Base-by-base conservation (phyloP, 2,888 invertebrate genomes). In the Trissonchulus sp. region DNA sequence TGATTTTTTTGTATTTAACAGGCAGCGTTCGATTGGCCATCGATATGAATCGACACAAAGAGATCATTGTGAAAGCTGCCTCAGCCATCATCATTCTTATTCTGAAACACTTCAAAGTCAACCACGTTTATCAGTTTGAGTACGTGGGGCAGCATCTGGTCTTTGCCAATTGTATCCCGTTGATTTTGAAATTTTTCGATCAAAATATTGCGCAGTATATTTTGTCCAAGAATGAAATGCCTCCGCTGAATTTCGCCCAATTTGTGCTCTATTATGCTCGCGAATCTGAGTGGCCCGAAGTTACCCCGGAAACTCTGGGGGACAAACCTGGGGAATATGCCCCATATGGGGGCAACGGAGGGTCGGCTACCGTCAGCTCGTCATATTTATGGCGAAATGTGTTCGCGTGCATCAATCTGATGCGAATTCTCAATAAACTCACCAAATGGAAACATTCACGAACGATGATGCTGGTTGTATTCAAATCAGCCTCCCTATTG, bases 361-460 rank as follows among this genome's bases (percentile, higher is more conserved):
- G 60, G 18, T n/a, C 18, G 18, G 18, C 60, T 18, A n/a, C 18
- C 31, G 68, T 8, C 28, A 18, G 68, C 18, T 28, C 8, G 28
- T 8, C 8, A 65, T 97, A 91, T 86, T 94, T 96, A 68, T 99
- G 98, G 99, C 89, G 98, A 79, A 99, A 99, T 87, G 91, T 99
- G 74, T 99, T 96, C 86, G 94, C 96, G 1, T 96, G 97, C 84
- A 95, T 99, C 77, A 99, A 99, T 88, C 87, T 99, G 73, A 87
- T 99, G 78, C 89, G 99, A 80, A 93, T 99, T 80, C 89, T 99
- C 74, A 99, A 99, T 86, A 99, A 99, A 87, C 88, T 99, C 76
- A 98, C 97, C 63, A 99, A 99, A 86, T 97, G 98, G 94, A 99
- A 99, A 85, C 97, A 98, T 86, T 97, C 98, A n/a, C 90, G 65